Conservation (phyloP, 2,797 vertebrate genomes). For the Carduelis carduelis region DNA sequence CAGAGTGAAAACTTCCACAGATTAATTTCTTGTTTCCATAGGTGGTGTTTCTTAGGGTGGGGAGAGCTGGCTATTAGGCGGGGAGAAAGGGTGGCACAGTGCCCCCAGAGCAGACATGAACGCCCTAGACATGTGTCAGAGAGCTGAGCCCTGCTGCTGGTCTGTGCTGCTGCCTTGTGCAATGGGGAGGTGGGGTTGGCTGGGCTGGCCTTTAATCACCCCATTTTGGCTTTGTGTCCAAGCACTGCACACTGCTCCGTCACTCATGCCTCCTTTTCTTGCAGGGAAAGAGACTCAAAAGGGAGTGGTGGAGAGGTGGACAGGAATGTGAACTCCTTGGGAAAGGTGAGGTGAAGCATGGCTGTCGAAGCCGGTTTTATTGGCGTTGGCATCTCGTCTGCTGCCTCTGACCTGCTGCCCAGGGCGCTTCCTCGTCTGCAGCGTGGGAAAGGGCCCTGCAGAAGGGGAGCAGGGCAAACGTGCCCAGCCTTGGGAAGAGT, state of each 20-base stretch:
- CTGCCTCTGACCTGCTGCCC: neutral
- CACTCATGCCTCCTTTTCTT: neutral
- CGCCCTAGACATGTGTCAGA: neutral
- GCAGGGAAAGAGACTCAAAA: slow-evolving; percentile 33
- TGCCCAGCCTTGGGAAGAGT: neutral
- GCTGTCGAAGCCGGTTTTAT: neutral
- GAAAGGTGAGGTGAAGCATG: slow-evolving; percentile 45
- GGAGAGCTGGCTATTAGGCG: neutral
- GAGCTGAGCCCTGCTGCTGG: neutral
- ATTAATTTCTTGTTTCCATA: neutral
- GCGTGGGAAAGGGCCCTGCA: neutral
- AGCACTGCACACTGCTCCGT: neutral
- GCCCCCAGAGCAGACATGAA: neutral
- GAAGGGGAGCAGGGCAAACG: neutral
- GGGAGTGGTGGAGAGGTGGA: neutral
- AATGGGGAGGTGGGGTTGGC: neutral
- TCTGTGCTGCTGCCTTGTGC: neutral
- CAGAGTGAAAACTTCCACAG: neutral
- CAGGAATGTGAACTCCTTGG: slow-evolving; percentile 11
- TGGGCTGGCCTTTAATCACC: neutral
- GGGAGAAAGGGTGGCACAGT: neutral
- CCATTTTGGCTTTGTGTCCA: neutral
- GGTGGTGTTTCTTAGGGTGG: neutral
- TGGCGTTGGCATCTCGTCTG: accelerated
- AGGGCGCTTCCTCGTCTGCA: neutral